Conservation (phyloP, 2,888 invertebrate genomes). For the Sphecodes monilicornis region DNA sequence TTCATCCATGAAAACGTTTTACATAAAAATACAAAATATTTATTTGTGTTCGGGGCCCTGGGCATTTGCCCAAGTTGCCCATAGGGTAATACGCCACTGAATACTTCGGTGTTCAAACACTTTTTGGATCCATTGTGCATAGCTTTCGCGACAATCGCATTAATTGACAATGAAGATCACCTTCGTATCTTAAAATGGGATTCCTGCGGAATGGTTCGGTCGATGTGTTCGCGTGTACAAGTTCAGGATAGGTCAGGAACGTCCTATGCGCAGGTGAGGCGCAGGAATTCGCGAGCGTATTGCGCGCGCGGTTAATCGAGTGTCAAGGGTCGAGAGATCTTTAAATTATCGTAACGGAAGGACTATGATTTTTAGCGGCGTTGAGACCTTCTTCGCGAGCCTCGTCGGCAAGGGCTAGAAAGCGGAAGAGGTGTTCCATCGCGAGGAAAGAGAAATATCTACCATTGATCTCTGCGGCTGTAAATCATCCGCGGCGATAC, state of each 20-base stretch:
- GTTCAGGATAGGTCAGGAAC: conserved; percentile 55
- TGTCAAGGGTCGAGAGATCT: conserved; percentile 60
- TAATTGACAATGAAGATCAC: not conserved
- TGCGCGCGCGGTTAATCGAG: conserved; percentile 47
- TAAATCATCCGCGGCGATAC: conserved; percentile 38
- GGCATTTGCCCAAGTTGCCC: no score
- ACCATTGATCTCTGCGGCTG: conserved; percentile 36
- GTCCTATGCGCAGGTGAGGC: conserved; percentile 21
- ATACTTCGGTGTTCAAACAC: not conserved
- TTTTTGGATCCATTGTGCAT: not conserved
- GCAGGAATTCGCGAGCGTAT: conserved; percentile 8
- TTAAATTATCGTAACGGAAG: conserved; percentile 59
- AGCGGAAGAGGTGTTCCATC: conserved; percentile 17
- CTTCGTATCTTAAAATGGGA: conserved; percentile 14
- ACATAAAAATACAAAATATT: no score
- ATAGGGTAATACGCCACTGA: no score
- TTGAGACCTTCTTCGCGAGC: not conserved
- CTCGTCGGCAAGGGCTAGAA: not conserved
- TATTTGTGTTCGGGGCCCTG: no score
- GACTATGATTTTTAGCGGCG: not conserved
- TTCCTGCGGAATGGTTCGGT: conserved; percentile 32
- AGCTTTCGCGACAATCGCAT: not conserved
- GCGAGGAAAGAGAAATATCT: conserved; percentile 28
- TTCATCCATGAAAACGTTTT: no score
- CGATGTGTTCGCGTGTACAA: conserved; percentile 51